Conservation (phyloP, 2,797 vertebrate genomes). For the Hydrophis major region DNA sequence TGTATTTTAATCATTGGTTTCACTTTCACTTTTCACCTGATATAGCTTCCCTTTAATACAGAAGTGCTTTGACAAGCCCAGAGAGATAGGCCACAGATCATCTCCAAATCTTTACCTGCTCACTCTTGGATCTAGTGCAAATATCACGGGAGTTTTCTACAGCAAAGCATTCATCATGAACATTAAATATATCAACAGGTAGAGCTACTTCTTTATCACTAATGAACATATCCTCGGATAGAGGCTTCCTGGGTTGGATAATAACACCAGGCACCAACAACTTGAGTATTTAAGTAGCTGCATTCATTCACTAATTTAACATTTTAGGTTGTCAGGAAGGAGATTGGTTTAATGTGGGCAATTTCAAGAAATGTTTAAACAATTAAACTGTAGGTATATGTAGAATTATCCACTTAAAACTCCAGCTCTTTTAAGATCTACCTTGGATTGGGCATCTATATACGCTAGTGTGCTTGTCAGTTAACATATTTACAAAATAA, state of each 20-base stretch:
- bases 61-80: neutral
- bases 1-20: neutral
- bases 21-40: neutral
- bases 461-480: conserved; percentile 35
- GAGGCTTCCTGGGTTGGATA: neutral
- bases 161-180: neutral
- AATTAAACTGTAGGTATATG: conserved; percentile 47
- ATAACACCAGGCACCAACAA: neutral
- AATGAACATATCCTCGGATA: neutral
- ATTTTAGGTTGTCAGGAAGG: neutral
- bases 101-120: neutral
- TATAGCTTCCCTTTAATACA: neutral
- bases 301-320: conserved; percentile 15
- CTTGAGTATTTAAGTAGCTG: conserved; percentile 3
- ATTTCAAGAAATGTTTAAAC: conserved; percentile 32
- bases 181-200: neutral
- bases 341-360: conserved; percentile 52
- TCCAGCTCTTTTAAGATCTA: conserved; percentile 27
- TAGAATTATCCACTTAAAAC: neutral
- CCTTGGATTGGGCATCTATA: conserved; percentile 22
- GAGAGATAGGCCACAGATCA: neutral
- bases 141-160: neutral
- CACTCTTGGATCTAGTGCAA: neutral
- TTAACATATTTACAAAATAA: conserved; percentile 42
- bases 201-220: neutral